phyloP scores from a whole-genome alignment of 2,888 invertebrate genomes.

The Eugnorisma glareosa region DNA sequence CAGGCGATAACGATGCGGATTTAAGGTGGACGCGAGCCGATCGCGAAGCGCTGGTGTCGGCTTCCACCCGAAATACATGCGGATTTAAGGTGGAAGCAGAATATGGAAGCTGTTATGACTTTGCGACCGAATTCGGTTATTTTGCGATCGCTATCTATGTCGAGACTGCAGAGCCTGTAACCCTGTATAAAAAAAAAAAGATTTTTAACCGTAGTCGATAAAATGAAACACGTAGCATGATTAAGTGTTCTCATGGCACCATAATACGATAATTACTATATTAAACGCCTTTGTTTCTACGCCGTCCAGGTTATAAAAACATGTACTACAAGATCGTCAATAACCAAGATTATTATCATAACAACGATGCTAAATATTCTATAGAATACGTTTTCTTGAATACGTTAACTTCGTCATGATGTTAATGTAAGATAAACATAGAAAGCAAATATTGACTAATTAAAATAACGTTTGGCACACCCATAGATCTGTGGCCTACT shows the following conservation, averaged over 20 bases:
- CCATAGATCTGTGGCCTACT: background rate
- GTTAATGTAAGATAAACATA: constrained; percentile 19
- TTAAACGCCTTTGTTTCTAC: constrained; percentile 35
- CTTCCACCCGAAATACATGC: too few relatives aligned
- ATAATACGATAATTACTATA: constrained; percentile 39
- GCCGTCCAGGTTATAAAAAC: constrained; percentile 20
- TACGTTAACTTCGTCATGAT: constrained; percentile 24
- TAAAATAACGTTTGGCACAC: constrained; percentile 20
- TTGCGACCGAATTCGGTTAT: too few relatives aligned
- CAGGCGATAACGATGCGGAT: too few relatives aligned
- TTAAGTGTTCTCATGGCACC: constrained; percentile 23
- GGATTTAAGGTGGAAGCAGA: too few relatives aligned
- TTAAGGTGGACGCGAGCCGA: too few relatives aligned
- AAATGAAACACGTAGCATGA: constrained; percentile 15
- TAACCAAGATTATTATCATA: constrained; percentile 14
- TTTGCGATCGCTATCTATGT: too few relatives aligned
- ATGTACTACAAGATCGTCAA: background rate
- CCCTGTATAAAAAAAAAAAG: constrained; percentile 5
- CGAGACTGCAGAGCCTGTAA: too few relatives aligned
- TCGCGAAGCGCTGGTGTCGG: too few relatives aligned
- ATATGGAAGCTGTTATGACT: too few relatives aligned
- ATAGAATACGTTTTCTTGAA: constrained; percentile 11
- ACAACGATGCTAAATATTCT: constrained; percentile 16
- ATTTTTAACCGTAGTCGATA: background rate
- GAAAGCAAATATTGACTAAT: constrained; percentile 34